Evolutionary conservation across 2,888 invertebrate genomes (phyloP).

Genomic region (Thymelicus lineola): DNA sequence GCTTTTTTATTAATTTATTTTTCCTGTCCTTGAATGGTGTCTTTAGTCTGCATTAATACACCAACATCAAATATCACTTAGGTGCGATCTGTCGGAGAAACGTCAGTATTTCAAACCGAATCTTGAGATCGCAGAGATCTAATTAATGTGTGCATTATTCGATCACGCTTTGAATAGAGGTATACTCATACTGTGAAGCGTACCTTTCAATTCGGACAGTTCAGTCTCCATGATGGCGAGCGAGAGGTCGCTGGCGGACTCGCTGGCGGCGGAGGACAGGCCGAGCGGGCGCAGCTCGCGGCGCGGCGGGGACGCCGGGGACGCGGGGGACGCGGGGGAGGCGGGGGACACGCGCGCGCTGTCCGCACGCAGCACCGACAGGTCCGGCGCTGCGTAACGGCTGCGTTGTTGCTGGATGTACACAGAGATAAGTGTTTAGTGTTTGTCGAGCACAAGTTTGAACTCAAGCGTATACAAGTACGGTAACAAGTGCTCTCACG

Average conservation of each 20-base stretch:
- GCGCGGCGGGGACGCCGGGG: constrained; percentile 51
- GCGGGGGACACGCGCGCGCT: constrained; percentile 59
- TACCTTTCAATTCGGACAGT: constrained; percentile 73
- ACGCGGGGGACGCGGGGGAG: constrained; percentile 53
- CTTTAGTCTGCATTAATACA: too few species aligned
- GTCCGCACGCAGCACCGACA: constrained; percentile 68
- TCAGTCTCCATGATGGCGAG: constrained; percentile 90
- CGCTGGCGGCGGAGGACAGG: constrained; percentile 96
- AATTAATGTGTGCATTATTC: too few species aligned
- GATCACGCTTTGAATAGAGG: too few species aligned
- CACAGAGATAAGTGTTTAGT: neutral
- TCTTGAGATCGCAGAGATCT: too few species aligned
- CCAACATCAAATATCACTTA: too few species aligned
- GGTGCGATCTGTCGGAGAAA: too few species aligned
- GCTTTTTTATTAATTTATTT: too few species aligned
- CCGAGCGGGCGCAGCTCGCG: constrained; percentile 87
- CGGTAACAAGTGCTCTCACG: too few species aligned
- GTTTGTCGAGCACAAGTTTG: too few species aligned
- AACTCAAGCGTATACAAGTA: too few species aligned
- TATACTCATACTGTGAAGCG: neutral
- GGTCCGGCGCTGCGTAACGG: constrained; percentile 85
- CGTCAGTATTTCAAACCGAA: too few species aligned
- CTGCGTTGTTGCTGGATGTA: constrained; percentile 56
- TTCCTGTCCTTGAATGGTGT: too few species aligned
- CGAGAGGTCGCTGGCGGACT: constrained; percentile 95